phyloP scores from a whole-genome alignment of 2,797 vertebrate genomes.

The Falco novaeseelandiae region DNA sequence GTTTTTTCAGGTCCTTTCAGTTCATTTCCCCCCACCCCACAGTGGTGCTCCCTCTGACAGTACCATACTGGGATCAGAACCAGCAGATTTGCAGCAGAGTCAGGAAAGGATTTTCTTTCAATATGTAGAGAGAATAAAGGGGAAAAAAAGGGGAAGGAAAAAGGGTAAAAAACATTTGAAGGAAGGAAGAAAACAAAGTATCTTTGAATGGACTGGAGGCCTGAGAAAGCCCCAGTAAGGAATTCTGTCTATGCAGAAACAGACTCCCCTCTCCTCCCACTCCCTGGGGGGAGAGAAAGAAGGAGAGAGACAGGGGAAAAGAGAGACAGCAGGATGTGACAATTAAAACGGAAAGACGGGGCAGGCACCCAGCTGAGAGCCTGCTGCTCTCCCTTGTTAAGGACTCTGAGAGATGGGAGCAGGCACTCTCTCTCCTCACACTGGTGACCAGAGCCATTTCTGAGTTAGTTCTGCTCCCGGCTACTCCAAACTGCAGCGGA shows the following conservation, averaged over 20 bases:
- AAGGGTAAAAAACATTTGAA: conserved; percentile 8
- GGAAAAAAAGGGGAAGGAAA: background rate
- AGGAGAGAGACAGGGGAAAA: background rate
- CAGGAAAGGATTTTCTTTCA: conserved; percentile 21
- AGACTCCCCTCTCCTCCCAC: conserved; percentile 35
- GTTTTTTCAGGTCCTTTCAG: conserved; percentile 34
- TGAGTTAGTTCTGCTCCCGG: conserved; percentile 62
- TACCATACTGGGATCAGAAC: conserved; percentile 49
- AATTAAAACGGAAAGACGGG: background rate
- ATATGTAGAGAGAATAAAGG: background rate
- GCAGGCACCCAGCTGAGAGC: background rate
- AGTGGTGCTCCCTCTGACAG: conserved; percentile 41
- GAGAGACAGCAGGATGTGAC: conserved; percentile 29
- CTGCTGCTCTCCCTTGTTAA: conserved; percentile 22
- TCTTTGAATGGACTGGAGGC: background rate
- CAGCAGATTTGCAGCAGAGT: conserved; percentile 51
- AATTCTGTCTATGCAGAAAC: background rate
- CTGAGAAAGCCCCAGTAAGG: background rate
- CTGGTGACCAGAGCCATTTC: conserved; percentile 56
- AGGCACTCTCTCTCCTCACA: conserved; percentile 19
- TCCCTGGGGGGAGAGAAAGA: conserved; percentile 11
- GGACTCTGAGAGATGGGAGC: conserved; percentile 37
- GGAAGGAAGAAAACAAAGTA: background rate
- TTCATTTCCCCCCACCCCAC: conserved; percentile 7
- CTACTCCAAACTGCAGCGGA: conserved; percentile 68